Evolutionary conservation across 1,140 invertebrate species (phyloP).

Genomic region (Ceratitis capitata): DNA sequence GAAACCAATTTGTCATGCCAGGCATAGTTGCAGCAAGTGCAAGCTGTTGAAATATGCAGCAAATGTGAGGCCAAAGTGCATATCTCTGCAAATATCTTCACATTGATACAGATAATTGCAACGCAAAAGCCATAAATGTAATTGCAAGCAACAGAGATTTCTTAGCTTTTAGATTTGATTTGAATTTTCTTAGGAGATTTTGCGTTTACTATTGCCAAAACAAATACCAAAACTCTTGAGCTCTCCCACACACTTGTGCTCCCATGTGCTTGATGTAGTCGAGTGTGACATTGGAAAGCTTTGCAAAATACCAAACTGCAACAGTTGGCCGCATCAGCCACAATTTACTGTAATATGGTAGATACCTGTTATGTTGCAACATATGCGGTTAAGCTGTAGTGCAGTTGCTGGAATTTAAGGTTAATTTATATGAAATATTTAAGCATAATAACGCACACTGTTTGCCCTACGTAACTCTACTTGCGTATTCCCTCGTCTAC

Average conservation of each 20-base stretch:
- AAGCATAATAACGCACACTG: too few relatives aligned
- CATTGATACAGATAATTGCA: too few relatives aligned
- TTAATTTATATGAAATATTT: too few relatives aligned
- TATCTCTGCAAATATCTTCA: not conserved
- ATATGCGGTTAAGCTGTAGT: not conserved
- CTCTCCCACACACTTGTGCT: not conserved
- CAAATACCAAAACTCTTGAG: not conserved
- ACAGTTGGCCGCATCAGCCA: not conserved
- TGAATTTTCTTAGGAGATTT: too few relatives aligned
- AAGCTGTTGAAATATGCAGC: not conserved
- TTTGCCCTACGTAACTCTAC: too few relatives aligned
- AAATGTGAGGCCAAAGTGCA: not conserved
- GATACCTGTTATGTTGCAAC: not conserved
- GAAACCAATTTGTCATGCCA: conserved; percentile 5
- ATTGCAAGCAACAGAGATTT: not conserved
- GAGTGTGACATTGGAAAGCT: not conserved
- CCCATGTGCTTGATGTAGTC: not conserved
- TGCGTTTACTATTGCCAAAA: too few relatives aligned
- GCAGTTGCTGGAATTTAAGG: too few relatives aligned
- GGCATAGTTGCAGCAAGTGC: not conserved
- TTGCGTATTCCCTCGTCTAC: too few relatives aligned
- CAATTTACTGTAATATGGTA: conserved; percentile 2
- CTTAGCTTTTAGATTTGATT: too few relatives aligned
- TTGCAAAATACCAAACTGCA: conserved; percentile 3
- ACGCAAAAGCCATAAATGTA: not conserved